Base-by-base conservation (phyloP, 2,888 invertebrate genomes). In the Psylliodes chrysocephalus region DNA sequence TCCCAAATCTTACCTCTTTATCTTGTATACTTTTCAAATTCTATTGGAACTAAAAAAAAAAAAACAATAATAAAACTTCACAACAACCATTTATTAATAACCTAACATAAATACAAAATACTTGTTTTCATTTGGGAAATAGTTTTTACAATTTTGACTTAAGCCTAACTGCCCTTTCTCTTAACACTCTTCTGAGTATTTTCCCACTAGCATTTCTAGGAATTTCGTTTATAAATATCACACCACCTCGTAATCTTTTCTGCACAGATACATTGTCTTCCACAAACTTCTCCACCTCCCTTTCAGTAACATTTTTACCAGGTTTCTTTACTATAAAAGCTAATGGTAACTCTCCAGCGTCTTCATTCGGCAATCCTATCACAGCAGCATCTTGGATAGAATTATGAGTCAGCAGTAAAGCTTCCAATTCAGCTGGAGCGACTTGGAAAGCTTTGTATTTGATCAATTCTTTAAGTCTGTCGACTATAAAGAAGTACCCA, bases 391-490 rank as follows among this genome's bases (percentile, higher is more conserved):
- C 95, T 60, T 87, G 86, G 53, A 96, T 87, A 55, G 86, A 86
- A 0, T 87, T 84, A 83, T 93, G 89, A 18, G 89, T 89, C 47
- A 94, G 82, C 33, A 96, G 81, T 53, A 95, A 77, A 12, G 89
- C 90, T 82, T 96, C 96, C 35, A 96, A 82, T 83, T 96, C 95
- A 0, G 95, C 94, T 1, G 95, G 96, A 0, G 95, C 91, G 35
- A 90, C 89, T 87, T 93, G 91, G 75, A 89, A 92, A 35, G 91
- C 95, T 81, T 95, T 95, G 78, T 94, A 95, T 81, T 96, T 96
- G 75, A 96, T 96, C 25, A 96, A 87, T 79, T 96, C 95, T 80
- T 96, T 96, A 19, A 95, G 84, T 66, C 96, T 85, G 80, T 95
- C 96, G 1, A 95, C 92, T 68, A 96, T 90, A 77, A 87, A 95